Evolutionary conservation across 2,797 vertebrate genomes (phyloP).

Genomic region (Melopsittacus undulatus): DNA sequence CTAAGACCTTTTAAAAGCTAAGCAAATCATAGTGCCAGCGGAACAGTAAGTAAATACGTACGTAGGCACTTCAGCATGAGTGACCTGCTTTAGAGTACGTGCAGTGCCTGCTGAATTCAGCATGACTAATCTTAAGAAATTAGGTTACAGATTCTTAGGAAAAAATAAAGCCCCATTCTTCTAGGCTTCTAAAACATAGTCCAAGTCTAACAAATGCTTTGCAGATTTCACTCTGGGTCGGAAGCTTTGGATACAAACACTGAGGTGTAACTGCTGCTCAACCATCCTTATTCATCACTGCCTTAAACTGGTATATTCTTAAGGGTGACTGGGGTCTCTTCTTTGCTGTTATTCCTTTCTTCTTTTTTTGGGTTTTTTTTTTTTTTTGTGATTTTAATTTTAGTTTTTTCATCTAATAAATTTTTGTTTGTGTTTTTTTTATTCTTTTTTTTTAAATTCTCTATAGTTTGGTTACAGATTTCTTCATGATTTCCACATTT

Average conservation of each 20-base stretch:
- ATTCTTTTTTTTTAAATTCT: rapidly evolving
- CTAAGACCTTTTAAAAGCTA: background rate
- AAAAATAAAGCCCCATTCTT: background rate
- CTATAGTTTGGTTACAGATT: background rate
- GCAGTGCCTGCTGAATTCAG: background rate
- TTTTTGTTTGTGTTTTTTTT: background rate
- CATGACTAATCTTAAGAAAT: background rate
- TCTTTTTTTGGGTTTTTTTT: background rate
- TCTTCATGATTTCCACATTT: background rate
- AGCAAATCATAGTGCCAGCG: background rate
- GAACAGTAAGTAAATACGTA: background rate
- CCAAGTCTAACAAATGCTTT: background rate
- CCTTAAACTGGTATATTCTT: background rate
- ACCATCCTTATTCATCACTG: background rate
- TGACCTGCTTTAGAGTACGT: background rate
- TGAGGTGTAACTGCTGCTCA: background rate
- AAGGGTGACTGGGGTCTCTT: background rate
- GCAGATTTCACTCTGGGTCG: background rate
- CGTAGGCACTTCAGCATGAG: rapidly evolving
- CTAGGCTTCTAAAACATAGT: background rate
- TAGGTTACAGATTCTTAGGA: background rate
- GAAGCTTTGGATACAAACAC: background rate
- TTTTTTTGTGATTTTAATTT: background rate
- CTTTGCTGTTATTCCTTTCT: background rate
- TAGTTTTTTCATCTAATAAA: background rate